phyloP scores from a whole-genome alignment of 2,797 vertebrate species.

The Lateolabrax maculatus region DNA sequence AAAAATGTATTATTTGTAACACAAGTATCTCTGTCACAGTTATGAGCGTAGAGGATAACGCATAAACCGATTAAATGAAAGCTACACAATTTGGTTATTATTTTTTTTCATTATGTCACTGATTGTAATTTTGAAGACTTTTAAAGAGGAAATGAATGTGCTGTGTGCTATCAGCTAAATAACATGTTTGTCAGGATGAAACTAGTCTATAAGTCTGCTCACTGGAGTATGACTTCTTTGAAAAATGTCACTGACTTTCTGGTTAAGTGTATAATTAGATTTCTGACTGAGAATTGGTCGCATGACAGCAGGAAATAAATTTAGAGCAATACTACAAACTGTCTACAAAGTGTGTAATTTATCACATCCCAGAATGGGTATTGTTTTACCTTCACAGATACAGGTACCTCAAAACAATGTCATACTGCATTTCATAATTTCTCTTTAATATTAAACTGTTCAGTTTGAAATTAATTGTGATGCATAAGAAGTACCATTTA shows the following conservation, averaged over 20 bases:
- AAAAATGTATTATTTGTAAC: neutral
- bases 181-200: slow-evolving; percentile 60
- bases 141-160: slow-evolving; percentile 69
- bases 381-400: neutral
- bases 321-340: neutral
- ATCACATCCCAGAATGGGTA: neutral
- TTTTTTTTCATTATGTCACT: slow-evolving; percentile 9
- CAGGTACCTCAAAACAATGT: neutral
- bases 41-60: slow-evolving; percentile 2
- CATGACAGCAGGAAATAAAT: slow-evolving; percentile 8
- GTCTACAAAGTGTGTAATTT: neutral
- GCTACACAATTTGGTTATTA: too few species aligned
- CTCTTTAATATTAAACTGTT: neutral
- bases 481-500: neutral
- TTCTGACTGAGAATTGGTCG: slow-evolving; percentile 41
- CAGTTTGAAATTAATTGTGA: slow-evolving; percentile 12
- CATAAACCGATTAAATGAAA: too few species aligned
- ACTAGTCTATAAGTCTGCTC: slow-evolving; percentile 55
- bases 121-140: slow-evolving; percentile 6
- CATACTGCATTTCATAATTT: neutral
- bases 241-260: slow-evolving; percentile 57
- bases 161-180: slow-evolving; percentile 37
- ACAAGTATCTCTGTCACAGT: neutral
- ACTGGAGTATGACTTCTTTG: slow-evolving; percentile 58
- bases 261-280: slow-evolving; percentile 57